Percentiles rank a stretch among this genome's conserved stretches.
Evolutionary conservation across 2,797 vertebrate species (phyloP).

Genomic region (Rhinella marina): DNA sequence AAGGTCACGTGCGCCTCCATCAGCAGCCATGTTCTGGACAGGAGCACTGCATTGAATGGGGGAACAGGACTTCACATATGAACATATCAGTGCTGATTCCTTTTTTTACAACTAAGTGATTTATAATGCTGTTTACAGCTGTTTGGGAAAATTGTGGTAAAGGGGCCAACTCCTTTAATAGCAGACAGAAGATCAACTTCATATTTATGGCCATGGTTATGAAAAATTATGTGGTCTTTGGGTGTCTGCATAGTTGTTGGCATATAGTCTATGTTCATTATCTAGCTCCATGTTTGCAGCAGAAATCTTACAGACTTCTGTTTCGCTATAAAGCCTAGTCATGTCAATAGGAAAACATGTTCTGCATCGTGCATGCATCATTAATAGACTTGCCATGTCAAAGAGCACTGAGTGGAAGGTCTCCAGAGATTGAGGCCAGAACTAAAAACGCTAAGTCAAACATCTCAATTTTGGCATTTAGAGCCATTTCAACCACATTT

Average conservation of each 20-base stretch:
- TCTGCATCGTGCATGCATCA: constrained; percentile 45
- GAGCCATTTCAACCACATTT: constrained; percentile 35
- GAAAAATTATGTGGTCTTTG: neutral
- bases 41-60: too few relatives aligned
- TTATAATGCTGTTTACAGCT: too few relatives aligned
- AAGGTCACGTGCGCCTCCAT: too few relatives aligned
- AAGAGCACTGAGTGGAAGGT: constrained; percentile 17
- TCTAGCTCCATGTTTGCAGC: neutral
- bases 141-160: too few relatives aligned
- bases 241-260: neutral
- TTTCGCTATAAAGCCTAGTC: neutral
- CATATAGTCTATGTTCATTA: neutral
- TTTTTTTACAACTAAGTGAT: too few relatives aligned
- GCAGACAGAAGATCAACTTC: neutral
- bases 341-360: constrained; percentile 47
- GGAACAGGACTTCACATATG: too few relatives aligned
- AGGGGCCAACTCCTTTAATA: too few relatives aligned
- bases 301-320: neutral
- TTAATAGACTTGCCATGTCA: constrained; percentile 49
- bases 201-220: neutral
- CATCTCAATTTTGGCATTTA: constrained; percentile 53
- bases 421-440: constrained; percentile 27
- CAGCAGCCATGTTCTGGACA: too few relatives aligned
- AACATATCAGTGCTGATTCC: too few relatives aligned
- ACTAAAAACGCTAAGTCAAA: constrained; percentile 38